phyloP scores from a whole-genome alignment of 1,140 invertebrate species.

The Brachystomella parvula region DNA sequence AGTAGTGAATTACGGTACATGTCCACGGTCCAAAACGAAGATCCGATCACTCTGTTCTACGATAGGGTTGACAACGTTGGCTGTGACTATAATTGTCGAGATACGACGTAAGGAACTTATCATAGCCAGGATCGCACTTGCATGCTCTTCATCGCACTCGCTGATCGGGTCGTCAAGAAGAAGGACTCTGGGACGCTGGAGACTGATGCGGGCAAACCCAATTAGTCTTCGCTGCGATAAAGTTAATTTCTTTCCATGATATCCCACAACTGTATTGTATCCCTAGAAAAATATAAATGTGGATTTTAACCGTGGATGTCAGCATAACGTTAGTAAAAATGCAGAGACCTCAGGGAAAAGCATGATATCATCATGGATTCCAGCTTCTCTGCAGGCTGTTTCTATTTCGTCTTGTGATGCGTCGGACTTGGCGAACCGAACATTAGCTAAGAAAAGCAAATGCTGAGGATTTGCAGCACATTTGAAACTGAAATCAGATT shows the following conservation, averaged over 20 bases:
- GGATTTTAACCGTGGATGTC: no score
- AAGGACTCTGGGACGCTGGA: slow-evolving; percentile 10
- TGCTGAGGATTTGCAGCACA: no score
- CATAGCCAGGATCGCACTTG: not conserved
- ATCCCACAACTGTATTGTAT: slow-evolving; percentile 12
- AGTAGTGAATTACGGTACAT: not conserved
- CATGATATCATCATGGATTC: slow-evolving; percentile 62
- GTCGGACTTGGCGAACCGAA: slow-evolving; percentile 20
- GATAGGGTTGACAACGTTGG: not conserved
- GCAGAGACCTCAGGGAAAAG: slow-evolving; percentile 57
- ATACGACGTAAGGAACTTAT: slow-evolving; percentile 1
- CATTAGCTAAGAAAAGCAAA: slow-evolving; percentile 41
- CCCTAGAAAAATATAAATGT: slow-evolving; percentile 32
- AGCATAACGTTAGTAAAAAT: no score
- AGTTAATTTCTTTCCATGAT: not conserved
- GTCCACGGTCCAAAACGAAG: slow-evolving; percentile 19
- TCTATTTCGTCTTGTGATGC: slow-evolving; percentile 47
- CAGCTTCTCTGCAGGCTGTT: slow-evolving; percentile 57
- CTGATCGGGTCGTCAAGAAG: slow-evolving; percentile 12
- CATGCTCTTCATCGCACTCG: not conserved
- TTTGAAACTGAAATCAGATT: no score
- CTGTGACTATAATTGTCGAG: slow-evolving; percentile 16
- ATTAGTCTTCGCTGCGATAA: slow-evolving; percentile 11
- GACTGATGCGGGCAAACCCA: slow-evolving; percentile 12
- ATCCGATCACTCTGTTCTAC: slow-evolving; percentile 17